A percentile compares a stretch with the other conserved stretches of the same genome.
These are phyloP conservation scores for Seira musarum DNA, from an alignment of 2,888 invertebrate genomes.

Conservation along the genomic window DNA sequence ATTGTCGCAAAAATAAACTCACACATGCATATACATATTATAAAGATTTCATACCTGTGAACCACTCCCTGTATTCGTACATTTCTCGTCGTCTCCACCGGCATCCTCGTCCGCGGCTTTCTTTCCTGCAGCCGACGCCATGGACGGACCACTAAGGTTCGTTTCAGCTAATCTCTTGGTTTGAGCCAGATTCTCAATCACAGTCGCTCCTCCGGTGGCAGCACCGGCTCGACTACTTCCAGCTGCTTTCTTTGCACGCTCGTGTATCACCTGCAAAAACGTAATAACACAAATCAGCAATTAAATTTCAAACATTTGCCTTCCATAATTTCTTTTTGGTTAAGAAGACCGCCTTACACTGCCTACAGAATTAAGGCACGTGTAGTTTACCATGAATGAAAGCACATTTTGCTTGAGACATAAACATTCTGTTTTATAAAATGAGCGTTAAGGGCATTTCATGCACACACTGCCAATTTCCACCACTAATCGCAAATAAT, in stretches of 20 bases:
- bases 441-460: too few relatives aligned
- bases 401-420: too few relatives aligned
- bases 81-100: constrained; percentile 77
- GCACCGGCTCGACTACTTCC: constrained; percentile 79
- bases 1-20: background rate
- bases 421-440: too few relatives aligned
- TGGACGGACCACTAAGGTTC: constrained; percentile 70
- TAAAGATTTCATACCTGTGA: constrained; percentile 78
- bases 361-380: too few relatives aligned
- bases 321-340: background rate
- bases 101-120: constrained; percentile 25
- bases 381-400: too few relatives aligned
- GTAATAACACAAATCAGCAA: constrained; percentile 35
- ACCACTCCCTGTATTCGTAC: constrained; percentile 91
- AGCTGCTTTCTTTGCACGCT: constrained; percentile 87
- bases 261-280: constrained; percentile 84
- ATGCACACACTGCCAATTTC: too few relatives aligned
- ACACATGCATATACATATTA: background rate
- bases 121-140: constrained; percentile 55
- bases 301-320: background rate
- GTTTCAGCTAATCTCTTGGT: constrained; percentile 83
- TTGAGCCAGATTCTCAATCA: constrained; percentile 90
- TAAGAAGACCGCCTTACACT: background rate
- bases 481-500: too few relatives aligned
- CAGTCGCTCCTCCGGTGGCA: constrained; percentile 75